These are phyloP conservation scores for Pherbina coryleti DNA, from an alignment of 2,888 invertebrate species.

Conservation along the genomic window DNA sequence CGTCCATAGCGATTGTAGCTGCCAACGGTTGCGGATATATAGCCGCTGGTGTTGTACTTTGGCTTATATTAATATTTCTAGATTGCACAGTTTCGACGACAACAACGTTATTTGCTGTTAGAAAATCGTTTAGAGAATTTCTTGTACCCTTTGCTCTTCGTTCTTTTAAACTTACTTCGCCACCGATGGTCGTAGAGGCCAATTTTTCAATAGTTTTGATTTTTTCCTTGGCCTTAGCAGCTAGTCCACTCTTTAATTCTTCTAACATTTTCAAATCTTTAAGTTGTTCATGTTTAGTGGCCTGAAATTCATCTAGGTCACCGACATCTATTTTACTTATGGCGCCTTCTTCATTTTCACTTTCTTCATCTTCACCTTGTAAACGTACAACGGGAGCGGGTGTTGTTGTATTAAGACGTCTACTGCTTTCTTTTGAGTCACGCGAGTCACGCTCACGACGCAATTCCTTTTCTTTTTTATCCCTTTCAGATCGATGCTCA, in stretches of 20 bases:
- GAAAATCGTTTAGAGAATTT: slow-evolving; percentile 69
- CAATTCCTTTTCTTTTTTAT: slow-evolving; percentile 25
- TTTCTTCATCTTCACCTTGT: slow-evolving; percentile 75
- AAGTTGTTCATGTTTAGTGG: slow-evolving; percentile 75
- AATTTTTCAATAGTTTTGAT: slow-evolving; percentile 72
- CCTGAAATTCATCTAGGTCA: slow-evolving; percentile 66
- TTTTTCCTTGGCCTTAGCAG: slow-evolving; percentile 80
- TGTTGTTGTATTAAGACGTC: slow-evolving; percentile 6
- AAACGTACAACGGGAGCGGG: slow-evolving; percentile 73
- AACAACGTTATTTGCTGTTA: slow-evolving; percentile 66
- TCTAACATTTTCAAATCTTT: slow-evolving; percentile 79
- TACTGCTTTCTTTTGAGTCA: slow-evolving; percentile 28
- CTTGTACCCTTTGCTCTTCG: slow-evolving; percentile 31
- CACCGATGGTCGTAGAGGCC: slow-evolving; percentile 49
- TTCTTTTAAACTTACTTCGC: slow-evolving; percentile 58
- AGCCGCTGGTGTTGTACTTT: slow-evolving; percentile 47
- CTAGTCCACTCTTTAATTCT: slow-evolving; percentile 75
- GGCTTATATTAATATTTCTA: slow-evolving; percentile 36
- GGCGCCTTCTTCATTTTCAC: slow-evolving; percentile 70
- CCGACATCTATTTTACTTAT: slow-evolving; percentile 66
- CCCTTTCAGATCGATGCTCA: slow-evolving; percentile 46
- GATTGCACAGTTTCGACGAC: slow-evolving; percentile 45
- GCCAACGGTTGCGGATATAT: slow-evolving; percentile 56
- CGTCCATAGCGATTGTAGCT: slow-evolving; percentile 47
- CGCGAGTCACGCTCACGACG: slow-evolving; percentile 41